Evolutionary conservation across 1,140 invertebrate genomes (phyloP).

Genomic region (Lepidotrigona ventralis): DNA sequence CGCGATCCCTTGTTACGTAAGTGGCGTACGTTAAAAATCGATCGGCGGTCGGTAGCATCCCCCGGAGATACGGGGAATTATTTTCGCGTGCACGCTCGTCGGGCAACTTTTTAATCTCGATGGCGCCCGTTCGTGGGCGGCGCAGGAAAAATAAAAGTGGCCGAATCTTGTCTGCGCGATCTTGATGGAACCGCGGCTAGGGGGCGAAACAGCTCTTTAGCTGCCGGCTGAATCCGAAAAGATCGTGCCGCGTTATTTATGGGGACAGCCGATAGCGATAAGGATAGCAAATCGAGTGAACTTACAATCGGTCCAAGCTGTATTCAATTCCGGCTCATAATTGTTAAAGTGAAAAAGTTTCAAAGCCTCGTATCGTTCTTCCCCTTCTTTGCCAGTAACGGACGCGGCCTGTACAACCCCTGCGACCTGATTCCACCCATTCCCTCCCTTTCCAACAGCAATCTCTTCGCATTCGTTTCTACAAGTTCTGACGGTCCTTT

Average conservation of each 20-base stretch:
- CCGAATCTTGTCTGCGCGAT: slow-evolving; percentile 25
- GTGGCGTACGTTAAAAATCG: background rate
- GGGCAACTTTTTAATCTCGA: slow-evolving; percentile 26
- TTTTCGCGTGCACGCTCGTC: background rate
- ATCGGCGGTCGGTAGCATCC: background rate
- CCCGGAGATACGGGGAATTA: background rate
- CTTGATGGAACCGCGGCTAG: slow-evolving; percentile 20
- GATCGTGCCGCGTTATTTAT: slow-evolving; percentile 68
- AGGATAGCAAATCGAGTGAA: slow-evolving; percentile 73
- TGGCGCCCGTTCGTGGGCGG: background rate
- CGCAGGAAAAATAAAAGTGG: slow-evolving; percentile 28
- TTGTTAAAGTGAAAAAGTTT: slow-evolving; percentile 76
- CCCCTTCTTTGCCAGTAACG: slow-evolving; percentile 13
- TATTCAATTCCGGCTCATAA: slow-evolving; percentile 76
- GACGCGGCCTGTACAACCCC: slow-evolving; percentile 2
- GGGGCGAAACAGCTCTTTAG: background rate
- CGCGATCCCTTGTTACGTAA: background rate
- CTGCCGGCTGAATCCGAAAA: slow-evolving; percentile 37
- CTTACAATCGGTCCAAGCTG: slow-evolving; percentile 72
- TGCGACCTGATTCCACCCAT: background rate
- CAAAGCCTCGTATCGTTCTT: slow-evolving; percentile 63
- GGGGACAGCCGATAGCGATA: slow-evolving; percentile 70
- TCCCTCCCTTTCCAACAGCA: background rate
- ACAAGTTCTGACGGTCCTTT: slow-evolving; percentile 55
- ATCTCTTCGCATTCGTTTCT: slow-evolving; percentile 54